Evolutionary conservation across 1,140 invertebrate species (phyloP).

Genomic region (Anoplolepis gracilipes): DNA sequence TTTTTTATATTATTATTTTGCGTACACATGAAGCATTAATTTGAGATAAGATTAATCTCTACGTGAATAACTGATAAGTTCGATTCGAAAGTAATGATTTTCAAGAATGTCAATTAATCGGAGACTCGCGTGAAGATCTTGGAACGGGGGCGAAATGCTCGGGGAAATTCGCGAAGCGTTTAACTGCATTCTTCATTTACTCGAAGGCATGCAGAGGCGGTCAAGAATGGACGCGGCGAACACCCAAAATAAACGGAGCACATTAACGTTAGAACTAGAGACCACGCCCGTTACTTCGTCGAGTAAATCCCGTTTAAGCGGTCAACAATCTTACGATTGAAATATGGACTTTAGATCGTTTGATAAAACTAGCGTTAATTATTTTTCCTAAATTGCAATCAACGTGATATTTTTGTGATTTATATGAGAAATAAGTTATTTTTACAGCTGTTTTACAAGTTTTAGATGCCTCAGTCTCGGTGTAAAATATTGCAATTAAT

Average conservation of each 20-base stretch:
- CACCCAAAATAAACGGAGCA: conserved; percentile 53
- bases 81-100: not conserved
- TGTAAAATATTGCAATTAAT: not conserved
- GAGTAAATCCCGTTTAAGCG: not conserved
- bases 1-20: conserved; percentile 4
- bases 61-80: not conserved
- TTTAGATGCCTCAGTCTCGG: not conserved
- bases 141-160: not conserved
- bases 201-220: conserved; percentile 29
- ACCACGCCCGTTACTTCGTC: not conserved
- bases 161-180: conserved; percentile 46
- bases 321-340: not conserved
- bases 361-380: not conserved
- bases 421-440: not conserved
- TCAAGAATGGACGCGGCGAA: conserved; percentile 42
- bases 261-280: conserved; percentile 20
- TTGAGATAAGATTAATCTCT: not conserved
- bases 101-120: conserved; percentile 38
- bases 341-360: not conserved
- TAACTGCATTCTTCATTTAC: conserved; percentile 48
- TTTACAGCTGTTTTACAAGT: not conserved
- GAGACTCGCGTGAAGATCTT: not conserved
- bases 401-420: not conserved
- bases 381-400: not conserved
- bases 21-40: not conserved